These are phyloP conservation scores for Edolisoma coerulescens DNA, from an alignment of 2,113 vertebrate genomes.

Conservation along the genomic window DNA sequence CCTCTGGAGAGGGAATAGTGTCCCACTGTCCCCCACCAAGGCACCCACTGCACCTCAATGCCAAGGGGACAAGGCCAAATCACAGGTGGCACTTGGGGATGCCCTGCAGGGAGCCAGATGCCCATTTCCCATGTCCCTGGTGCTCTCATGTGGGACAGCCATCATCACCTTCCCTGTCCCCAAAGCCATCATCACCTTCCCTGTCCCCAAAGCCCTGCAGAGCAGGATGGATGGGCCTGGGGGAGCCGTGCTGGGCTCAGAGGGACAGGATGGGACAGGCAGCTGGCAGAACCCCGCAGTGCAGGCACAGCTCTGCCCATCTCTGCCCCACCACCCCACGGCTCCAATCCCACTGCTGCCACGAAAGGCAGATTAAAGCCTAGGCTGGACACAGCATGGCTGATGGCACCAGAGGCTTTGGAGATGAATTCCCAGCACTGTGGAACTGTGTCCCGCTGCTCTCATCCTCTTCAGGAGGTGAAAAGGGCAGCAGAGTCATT, in stretches of 20 bases:
- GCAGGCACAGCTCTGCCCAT: background rate
- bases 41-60: background rate
- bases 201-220: background rate
- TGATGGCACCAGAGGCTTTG: background rate
- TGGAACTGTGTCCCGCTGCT: background rate
- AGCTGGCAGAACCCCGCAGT: background rate
- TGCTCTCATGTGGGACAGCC: background rate
- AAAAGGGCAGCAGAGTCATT: background rate
- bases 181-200: background rate
- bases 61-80: fast-evolving
- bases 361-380: background rate
- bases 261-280: background rate
- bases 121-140: background rate
- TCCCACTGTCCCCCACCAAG: fast-evolving
- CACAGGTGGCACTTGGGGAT: background rate
- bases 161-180: fast-evolving
- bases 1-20: background rate
- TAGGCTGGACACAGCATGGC: fast-evolving
- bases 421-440: background rate
- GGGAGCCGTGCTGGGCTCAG: background rate
- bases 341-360: background rate
- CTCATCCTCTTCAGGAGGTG: background rate
- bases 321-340: background rate
- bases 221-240: background rate
- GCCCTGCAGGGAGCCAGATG: background rate